phyloP scores from a whole-genome alignment of 1,140 invertebrate genomes.

The Microvelia longipes region DNA sequence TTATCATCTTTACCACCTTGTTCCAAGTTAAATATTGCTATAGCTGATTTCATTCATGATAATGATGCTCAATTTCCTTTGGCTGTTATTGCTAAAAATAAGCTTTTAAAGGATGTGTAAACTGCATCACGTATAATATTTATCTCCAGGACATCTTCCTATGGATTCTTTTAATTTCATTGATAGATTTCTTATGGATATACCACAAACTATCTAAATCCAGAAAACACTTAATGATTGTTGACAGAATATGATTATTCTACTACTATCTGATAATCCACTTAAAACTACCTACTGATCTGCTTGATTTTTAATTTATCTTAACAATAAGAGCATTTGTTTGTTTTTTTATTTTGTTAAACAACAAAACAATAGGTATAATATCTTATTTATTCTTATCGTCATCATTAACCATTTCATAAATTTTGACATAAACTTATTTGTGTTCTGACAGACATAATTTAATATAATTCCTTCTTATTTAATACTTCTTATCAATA shows the following conservation, averaged over 20 bases:
- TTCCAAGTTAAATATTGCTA: neutral
- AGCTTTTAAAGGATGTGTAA: neutral
- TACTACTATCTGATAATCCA: neutral
- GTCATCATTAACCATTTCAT: no score
- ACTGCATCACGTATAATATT: neutral
- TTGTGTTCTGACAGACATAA: no score
- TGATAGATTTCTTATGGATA: neutral
- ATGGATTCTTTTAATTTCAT: neutral
- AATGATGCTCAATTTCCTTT: conserved; percentile 1
- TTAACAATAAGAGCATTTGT: no score
- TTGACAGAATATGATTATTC: neutral
- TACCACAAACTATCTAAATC: neutral
- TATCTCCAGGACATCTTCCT: neutral
- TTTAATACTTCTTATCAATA: no score
- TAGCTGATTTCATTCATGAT: conserved; percentile 7
- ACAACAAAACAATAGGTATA: no score
- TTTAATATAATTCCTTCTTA: no score
- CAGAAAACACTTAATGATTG: neutral
- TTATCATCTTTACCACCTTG: neutral
- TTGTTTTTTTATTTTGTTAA: no score
- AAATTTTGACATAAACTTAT: no score
- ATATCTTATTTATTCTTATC: no score
- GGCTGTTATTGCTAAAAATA: neutral
- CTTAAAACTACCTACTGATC: no score
- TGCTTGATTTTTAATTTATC: no score